Evolutionary conservation across 2,888 invertebrate species (phyloP), one percentile per base, ranked within the genome.

Genomic region (Cosmia pyralina): DNA sequence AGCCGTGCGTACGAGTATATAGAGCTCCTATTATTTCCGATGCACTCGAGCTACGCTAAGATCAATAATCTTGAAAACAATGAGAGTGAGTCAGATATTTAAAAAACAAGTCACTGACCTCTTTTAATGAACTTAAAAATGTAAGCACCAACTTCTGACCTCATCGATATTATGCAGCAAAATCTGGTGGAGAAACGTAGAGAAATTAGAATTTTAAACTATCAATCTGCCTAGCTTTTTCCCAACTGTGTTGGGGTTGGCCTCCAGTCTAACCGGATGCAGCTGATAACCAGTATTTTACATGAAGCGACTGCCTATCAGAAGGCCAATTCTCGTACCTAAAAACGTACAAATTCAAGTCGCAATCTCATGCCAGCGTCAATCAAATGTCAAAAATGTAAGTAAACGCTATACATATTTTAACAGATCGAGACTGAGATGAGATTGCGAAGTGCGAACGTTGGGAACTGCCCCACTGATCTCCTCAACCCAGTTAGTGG

Each of bases 31-130:
- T 62, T 70, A 57, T 28, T 57, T 34, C 22, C 55, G 62, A 57
- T 64, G 38, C 58, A 69, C 62, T 59, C 48, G 22, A 58, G 60
- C 53, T 58, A 52, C 60, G 38, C 48, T 57, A 53, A 74, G 83
- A 83, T 79, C 70, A 66, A 81, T 79, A 83, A 44, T 79, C 63
- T 67, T 50, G 50, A 64, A 70, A 83, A 79, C 83, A 83, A 81
- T 71, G 55, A 57, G 69, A 62, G 41, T 83, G 83, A 60, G 65
- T 81, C 83, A 83, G 50, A 72, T 58, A 60, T 59, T 69, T 19
- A 46, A 69, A 74, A 77, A 55, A 57, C 46, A 63, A 60, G 80
- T 79, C 81, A 75, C 19, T 75, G 83, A 75, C 64, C 79, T 60
- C 19, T 63, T 28, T 38, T 28, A 68, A 52, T 75, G 60, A 71